These are phyloP conservation scores for Drosophila bocqueti DNA, from an alignment of 1,140 invertebrate genomes.

Conservation along the genomic window DNA sequence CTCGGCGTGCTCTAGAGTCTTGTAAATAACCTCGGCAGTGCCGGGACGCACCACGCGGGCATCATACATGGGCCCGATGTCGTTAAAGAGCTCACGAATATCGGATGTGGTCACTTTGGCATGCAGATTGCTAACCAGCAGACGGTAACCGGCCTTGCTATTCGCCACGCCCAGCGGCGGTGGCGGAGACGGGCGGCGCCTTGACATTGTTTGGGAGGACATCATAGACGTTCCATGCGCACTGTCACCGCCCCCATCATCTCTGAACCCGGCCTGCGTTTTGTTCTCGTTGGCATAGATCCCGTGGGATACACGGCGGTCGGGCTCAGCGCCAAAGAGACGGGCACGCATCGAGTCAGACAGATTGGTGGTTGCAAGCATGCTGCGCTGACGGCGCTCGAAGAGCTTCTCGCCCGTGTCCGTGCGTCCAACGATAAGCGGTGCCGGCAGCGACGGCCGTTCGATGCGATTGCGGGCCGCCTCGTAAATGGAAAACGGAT, in stretches of 20 bases:
- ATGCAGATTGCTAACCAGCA: slow-evolving; percentile 95
- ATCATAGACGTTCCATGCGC: not conserved
- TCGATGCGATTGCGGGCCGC: slow-evolving; percentile 65
- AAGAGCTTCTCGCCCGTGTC: slow-evolving; percentile 47
- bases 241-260: not conserved
- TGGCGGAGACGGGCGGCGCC: slow-evolving; percentile 79
- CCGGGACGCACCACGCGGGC: slow-evolving; percentile 94
- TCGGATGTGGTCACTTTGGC: slow-evolving; percentile 94
- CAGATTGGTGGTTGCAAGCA: slow-evolving; percentile 65
- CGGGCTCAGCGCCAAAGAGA: slow-evolving; percentile 73
- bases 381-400: slow-evolving; percentile 59
- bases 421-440: slow-evolving; percentile 15
- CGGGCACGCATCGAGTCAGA: slow-evolving; percentile 78
- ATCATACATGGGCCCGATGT: slow-evolving; percentile 93
- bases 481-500: slow-evolving; percentile 82
- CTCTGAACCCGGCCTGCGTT: slow-evolving; percentile 6
- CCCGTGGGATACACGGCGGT: slow-evolving; percentile 85
- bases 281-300: slow-evolving; percentile 86
- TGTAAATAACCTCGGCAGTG: slow-evolving; percentile 95
- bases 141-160: slow-evolving; percentile 88
- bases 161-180: slow-evolving; percentile 60
- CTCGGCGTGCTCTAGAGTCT: slow-evolving; percentile 92
- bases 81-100: slow-evolving; percentile 97
- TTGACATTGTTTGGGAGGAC: slow-evolving; percentile 47
- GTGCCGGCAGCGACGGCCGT: slow-evolving; percentile 49